Percentiles rank a stretch among this genome's conserved stretches.
phyloP scores from a whole-genome alignment of 53 echinoderm and acorn worm genomes.

The Antedon mediterranea region DNA sequence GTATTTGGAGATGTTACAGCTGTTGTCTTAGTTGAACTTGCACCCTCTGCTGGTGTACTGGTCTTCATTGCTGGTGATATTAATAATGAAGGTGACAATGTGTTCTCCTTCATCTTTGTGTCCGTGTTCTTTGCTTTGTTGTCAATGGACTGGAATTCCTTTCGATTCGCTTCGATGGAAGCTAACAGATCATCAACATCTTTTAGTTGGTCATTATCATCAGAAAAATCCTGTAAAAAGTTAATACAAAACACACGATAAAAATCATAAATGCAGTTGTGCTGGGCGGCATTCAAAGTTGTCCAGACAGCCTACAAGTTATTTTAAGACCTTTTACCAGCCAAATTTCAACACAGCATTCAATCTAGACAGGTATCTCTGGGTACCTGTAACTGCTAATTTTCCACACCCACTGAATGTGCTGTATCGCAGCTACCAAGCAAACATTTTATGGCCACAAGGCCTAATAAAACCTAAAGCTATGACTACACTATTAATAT shows the following conservation, averaged over 20 bases:
- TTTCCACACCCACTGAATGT: no score
- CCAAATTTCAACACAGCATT: no score
- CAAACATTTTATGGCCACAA: no score
- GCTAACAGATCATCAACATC: slow-evolving; percentile 53
- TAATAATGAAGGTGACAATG: background rate
- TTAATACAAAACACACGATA: background rate
- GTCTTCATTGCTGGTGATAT: background rate
- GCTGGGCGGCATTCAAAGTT: no score
- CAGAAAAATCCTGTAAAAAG: slow-evolving; percentile 35
- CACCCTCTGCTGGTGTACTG: background rate
- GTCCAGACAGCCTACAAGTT: no score
- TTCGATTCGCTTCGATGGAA: slow-evolving; percentile 19
- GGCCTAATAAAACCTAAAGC: no score
- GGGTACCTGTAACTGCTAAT: no score
- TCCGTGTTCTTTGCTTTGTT: background rate
- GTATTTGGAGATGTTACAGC: background rate
- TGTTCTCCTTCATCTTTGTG: background rate
- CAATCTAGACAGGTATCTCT: no score
- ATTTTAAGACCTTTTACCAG: no score
- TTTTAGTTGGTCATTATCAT: slow-evolving; percentile 20
- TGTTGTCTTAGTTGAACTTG: background rate
- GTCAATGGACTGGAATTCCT: background rate
- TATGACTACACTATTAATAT: no score
- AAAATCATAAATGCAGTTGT: no score
- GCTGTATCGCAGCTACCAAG: no score